phyloP scores from a whole-genome alignment of 2,888 invertebrate species.

The Euclidia mi region DNA sequence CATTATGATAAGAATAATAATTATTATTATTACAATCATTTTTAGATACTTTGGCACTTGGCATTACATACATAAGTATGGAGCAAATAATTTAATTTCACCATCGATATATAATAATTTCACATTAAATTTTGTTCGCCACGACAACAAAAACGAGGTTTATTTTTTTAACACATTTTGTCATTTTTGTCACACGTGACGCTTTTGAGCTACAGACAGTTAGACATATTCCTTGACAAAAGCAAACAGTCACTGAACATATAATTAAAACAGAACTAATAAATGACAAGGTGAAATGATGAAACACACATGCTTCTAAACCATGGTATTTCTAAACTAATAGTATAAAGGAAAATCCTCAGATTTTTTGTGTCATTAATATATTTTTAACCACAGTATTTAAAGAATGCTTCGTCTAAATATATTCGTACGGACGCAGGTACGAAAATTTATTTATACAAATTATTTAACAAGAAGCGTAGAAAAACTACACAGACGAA shows the following conservation, averaged over 20 bases:
- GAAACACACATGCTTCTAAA: conserved; percentile 21
- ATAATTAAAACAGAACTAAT: conserved; percentile 44
- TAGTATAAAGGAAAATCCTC: conserved; percentile 17
- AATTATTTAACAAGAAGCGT: conserved; percentile 14
- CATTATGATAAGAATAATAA: no score
- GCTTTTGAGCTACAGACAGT: conserved; percentile 2
- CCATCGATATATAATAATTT: no score
- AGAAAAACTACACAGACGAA: not conserved
- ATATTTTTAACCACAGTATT: conserved; percentile 34
- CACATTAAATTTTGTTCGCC: no score
- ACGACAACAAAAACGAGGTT: conserved; percentile 1
- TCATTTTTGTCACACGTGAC: conserved; percentile 6
- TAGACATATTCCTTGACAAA: conserved; percentile 28
- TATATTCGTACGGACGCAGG: conserved; percentile 19
- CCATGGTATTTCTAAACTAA: no score
- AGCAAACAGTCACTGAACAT: conserved; percentile 35
- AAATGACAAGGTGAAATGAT: conserved; percentile 25
- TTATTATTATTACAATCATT: no score
- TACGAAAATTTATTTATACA: conserved; percentile 8
- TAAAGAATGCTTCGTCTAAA: conserved; percentile 35
- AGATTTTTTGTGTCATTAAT: conserved; percentile 10
- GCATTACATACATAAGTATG: no score
- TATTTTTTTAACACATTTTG: conserved; percentile 12
- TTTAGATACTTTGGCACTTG: no score
- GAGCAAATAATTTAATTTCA: no score